Conservation (phyloP, 2,797 vertebrate genomes). For the Chrysolophus pictus region DNA sequence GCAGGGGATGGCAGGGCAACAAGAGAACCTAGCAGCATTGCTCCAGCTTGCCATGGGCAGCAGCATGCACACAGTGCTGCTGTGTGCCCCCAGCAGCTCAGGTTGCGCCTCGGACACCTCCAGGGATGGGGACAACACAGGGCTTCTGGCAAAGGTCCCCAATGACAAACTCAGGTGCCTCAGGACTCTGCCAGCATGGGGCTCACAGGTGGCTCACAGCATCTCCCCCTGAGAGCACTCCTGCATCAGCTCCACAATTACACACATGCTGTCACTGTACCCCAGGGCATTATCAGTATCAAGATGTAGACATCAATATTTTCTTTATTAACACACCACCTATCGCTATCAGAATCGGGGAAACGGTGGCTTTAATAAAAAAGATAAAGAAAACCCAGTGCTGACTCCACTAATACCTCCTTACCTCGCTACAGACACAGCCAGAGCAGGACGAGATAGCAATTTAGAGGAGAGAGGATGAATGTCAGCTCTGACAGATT, state of each 20-base stretch:
- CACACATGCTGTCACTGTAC: neutral
- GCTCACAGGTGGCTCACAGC: too few species aligned
- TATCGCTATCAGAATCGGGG: too few species aligned
- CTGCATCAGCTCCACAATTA: fast-evolving
- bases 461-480: neutral
- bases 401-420: neutral
- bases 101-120: too few species aligned
- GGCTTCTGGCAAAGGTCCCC: neutral
- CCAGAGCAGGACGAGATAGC: neutral
- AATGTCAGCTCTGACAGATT: neutral
- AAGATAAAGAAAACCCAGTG: neutral
- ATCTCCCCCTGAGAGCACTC: fast-evolving
- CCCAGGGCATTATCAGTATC: fast-evolving
- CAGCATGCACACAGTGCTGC: too few species aligned
- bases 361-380: fast-evolving
- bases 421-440: neutral
- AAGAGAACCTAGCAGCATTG: neutral
- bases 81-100: too few species aligned
- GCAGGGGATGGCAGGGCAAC: neutral
- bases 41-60: neutral
- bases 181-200: neutral
- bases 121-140: too few species aligned
- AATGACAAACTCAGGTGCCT: neutral
- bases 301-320: fast-evolving
- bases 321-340: neutral